These are phyloP conservation scores for Sceloporus undulatus DNA, from an alignment of 2,113 vertebrate genomes.

Conservation along the genomic window DNA sequence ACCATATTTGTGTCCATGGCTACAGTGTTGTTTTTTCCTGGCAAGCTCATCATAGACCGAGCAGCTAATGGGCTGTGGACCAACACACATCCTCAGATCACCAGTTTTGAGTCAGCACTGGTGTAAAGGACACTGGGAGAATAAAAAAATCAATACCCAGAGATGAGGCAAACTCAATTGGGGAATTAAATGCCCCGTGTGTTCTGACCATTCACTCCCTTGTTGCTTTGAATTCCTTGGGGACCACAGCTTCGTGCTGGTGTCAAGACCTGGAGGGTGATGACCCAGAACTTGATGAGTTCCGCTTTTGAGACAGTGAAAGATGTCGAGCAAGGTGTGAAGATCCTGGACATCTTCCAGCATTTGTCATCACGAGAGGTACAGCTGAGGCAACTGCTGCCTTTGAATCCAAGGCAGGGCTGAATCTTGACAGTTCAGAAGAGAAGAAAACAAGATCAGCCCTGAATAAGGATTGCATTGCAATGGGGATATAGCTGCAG, in stretches of 20 bases:
- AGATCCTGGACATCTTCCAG: conserved; percentile 84
- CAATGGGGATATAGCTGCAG: rapidly evolving
- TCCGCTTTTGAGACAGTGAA: conserved; percentile 80
- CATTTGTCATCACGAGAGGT: conserved; percentile 85
- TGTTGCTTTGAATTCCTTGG: neutral
- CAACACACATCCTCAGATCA: too few relatives aligned
- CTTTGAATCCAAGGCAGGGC: neutral
- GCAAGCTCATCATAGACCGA: too few relatives aligned
- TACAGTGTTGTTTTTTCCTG: too few relatives aligned
- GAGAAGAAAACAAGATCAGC: too few relatives aligned
- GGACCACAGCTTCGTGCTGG: conserved; percentile 71
- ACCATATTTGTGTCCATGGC: too few relatives aligned
- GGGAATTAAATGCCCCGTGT: neutral
- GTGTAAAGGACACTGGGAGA: neutral
- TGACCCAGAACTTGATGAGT: conserved; percentile 85
- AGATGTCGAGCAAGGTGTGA: conserved; percentile 81
- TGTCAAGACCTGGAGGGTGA: conserved; percentile 81
- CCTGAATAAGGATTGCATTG: too few relatives aligned
- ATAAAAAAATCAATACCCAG: neutral
- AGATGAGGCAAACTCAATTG: neutral
- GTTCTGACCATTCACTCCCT: too few relatives aligned
- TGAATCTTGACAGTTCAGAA: neutral
- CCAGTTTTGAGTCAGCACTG: too few relatives aligned
- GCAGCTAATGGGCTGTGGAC: too few relatives aligned
- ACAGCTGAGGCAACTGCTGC: neutral